Evolutionary conservation across 2,113 vertebrate genomes (phyloP).

Genomic region (Nasalis larvatus): DNA sequence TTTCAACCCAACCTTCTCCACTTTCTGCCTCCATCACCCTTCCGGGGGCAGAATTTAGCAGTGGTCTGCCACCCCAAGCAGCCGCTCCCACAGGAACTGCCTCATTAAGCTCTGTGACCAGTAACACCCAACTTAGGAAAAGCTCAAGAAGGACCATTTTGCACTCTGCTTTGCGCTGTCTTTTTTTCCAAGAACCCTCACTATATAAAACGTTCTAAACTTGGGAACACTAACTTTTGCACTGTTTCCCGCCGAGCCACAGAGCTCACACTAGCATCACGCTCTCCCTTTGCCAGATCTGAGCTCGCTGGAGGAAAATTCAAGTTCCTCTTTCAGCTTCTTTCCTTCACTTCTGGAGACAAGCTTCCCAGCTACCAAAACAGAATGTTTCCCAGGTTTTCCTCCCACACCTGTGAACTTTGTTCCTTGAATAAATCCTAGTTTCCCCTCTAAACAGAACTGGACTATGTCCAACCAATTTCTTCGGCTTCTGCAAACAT

Average conservation of each 20-base stretch:
- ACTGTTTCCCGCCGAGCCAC: not conserved
- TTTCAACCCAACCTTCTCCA: not conserved
- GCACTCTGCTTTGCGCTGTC: not conserved
- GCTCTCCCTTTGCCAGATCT: not conserved
- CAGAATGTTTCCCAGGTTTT: constrained; percentile 30
- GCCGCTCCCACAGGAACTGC: not conserved
- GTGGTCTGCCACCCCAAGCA: no score
- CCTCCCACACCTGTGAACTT: constrained; percentile 68
- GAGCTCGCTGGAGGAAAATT: not conserved
- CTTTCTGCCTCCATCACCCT: not conserved
- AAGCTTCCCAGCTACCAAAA: not conserved
- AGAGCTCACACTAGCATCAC: rapidly evolving
- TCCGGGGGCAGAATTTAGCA: not conserved
- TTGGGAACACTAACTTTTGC: not conserved
- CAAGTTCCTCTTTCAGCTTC: not conserved
- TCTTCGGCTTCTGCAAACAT: constrained; percentile 77
- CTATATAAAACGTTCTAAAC: not conserved
- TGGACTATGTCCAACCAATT: constrained; percentile 50
- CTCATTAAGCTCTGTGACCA: not conserved
- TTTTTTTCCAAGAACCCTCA: not conserved
- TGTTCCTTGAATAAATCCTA: constrained; percentile 72
- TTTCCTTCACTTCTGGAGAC: not conserved
- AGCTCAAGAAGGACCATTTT: not conserved
- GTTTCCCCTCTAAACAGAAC: constrained; percentile 74
- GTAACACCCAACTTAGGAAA: not conserved